These are phyloP conservation scores for Fissipunctia ypsillon DNA, from an alignment of 2,888 invertebrate species.

Conservation along the genomic window DNA sequence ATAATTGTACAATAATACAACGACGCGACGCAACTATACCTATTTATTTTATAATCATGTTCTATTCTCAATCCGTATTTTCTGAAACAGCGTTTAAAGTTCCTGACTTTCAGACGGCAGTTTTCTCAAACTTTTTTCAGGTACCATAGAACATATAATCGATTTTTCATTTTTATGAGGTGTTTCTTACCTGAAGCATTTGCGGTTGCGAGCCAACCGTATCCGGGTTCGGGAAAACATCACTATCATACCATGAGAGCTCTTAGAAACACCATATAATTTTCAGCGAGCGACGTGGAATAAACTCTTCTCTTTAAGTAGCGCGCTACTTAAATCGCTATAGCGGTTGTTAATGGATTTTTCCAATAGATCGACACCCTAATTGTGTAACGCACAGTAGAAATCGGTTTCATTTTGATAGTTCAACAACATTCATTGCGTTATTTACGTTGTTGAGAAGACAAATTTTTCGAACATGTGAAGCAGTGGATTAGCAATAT, in stretches of 20 bases:
- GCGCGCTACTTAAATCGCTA: too few relatives aligned
- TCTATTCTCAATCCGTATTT: slow-evolving; percentile 27
- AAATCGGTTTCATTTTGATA: too few relatives aligned
- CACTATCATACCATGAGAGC: not conserved
- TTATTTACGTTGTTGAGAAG: too few relatives aligned
- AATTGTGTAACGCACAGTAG: too few relatives aligned
- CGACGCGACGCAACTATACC: slow-evolving; percentile 37
- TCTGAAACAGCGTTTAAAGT: slow-evolving; percentile 19
- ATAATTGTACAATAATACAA: slow-evolving; percentile 53
- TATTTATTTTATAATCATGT: slow-evolving; percentile 43
- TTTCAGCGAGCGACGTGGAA: not conserved
- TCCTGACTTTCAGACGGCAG: not conserved
- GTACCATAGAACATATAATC: not conserved
- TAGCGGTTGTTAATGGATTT: slow-evolving; percentile 23
- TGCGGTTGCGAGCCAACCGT: not conserved
- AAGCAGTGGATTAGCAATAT: too few relatives aligned
- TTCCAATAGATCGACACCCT: slow-evolving; percentile 24
- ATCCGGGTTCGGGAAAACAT: not conserved
- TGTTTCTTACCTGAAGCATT: not conserved
- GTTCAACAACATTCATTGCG: too few relatives aligned
- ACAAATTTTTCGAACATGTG: too few relatives aligned
- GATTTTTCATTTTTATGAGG: not conserved
- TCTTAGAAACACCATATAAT: not conserved
- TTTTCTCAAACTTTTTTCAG: not conserved
- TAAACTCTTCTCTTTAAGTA: slow-evolving; percentile 1